Evolutionary conservation across 2,113 vertebrate genomes (phyloP), one percentile per base, ranked within the genome.

Genomic region (Festucalex cinctus): DNA sequence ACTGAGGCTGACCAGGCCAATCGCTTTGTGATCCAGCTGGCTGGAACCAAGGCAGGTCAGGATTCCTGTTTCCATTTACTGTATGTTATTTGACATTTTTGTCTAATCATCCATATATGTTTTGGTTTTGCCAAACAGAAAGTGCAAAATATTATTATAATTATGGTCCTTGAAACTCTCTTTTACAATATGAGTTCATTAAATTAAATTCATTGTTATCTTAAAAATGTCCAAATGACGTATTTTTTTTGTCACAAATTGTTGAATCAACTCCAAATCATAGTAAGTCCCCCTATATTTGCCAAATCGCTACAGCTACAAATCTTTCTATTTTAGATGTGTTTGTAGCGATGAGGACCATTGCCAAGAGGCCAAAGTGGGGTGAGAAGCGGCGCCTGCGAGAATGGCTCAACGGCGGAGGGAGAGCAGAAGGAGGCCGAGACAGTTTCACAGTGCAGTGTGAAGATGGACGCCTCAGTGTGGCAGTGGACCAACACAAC

Each of bases 1-100:
- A 92, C 92, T 0, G 91, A 94, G 75, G 92, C 92, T 2, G 75
- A 89, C 56, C 78, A 89, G 74, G 92, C 91, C 80, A 94, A 94
- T 85, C 85, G 88, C 71, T 91, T 94, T 68, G 86, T 90, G 71
- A 81, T 94, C 79, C 77, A 63, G 69, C 78, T 93, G 70, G 73
- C 81, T n/a, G 83, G 74, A 62, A 76, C 79, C 5, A 71, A 78
- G 73, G 71, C 82, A 83, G 88, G 89, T 89, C 39, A 79, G 87
- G 44, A 71, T 72, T 77, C 26, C 73, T 58, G 44, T 80, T 65
- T 73, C 48, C 59, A 12, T 72, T 54, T 32, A 32, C 4, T 32
- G 28, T 19, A 19, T 48, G 26, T 49, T 26, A 6, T 37, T 20
- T n/a, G 37, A 17, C 14, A 4, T 32, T 32, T n/a, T n/a, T n/a